Conservation (phyloP, 2,113 vertebrate species). For the Rhipidura dahli region DNA sequence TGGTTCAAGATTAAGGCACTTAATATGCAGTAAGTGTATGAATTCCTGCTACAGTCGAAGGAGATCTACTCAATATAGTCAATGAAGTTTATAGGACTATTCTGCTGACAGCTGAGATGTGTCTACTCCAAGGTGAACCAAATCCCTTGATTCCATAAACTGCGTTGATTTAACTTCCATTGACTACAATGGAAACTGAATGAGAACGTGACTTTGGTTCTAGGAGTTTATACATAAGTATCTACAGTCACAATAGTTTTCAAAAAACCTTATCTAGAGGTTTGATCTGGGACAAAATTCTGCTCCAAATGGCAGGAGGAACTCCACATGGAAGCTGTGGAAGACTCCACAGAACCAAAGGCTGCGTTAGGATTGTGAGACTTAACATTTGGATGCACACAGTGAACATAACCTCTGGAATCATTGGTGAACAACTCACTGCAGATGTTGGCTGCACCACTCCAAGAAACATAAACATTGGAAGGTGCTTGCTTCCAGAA, state of each 20-base stretch:
- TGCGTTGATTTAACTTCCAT: not conserved
- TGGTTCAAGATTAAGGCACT: not conserved
- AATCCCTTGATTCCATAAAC: not conserved
- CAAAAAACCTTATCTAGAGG: not conserved
- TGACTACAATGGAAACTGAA: not conserved
- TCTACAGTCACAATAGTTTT: not conserved
- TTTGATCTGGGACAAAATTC: not conserved
- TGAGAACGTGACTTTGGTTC: not conserved
- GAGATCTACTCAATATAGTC: not conserved
- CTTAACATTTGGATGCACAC: not conserved
- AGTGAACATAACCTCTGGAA: not conserved
- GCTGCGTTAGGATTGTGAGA: not conserved
- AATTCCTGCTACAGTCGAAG: not conserved
- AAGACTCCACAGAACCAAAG: not conserved
- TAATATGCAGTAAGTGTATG: not conserved
- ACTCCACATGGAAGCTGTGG: not conserved
- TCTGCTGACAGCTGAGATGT: not conserved
- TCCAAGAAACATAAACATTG: not conserved
- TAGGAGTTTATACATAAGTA: not conserved
- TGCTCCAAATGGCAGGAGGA: not conserved
- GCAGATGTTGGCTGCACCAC: not conserved
- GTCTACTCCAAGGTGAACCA: not conserved
- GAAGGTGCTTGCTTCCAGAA: not conserved
- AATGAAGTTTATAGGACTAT: not conserved
- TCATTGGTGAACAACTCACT: accelerated